These are phyloP conservation scores for Pterostichus niger DNA, from an alignment of 2,888 invertebrate genomes.

Conservation along the genomic window DNA sequence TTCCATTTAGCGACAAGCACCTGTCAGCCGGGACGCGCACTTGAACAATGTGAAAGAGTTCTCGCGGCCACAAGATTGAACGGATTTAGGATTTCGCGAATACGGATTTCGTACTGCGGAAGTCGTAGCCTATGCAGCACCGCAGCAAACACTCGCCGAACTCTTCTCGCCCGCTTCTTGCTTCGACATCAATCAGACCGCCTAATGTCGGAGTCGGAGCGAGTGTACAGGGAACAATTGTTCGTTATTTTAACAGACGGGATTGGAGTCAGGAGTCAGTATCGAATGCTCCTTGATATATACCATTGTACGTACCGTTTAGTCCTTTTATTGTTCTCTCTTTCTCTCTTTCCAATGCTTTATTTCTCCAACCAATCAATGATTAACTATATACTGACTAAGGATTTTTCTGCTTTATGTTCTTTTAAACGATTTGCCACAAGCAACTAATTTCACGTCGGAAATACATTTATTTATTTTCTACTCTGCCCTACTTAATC, in stretches of 20 bases:
- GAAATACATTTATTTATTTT: background rate
- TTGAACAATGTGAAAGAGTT: constrained; percentile 55
- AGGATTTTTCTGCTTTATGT: constrained; percentile 42
- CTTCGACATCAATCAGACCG: constrained; percentile 54
- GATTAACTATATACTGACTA: constrained; percentile 42
- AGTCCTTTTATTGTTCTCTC: constrained; percentile 46
- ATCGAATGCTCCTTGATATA: constrained; percentile 54
- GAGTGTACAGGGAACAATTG: constrained; percentile 32
- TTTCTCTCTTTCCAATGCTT: constrained; percentile 5
- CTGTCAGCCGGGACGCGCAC: constrained; percentile 50
- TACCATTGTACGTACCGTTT: constrained; percentile 24
- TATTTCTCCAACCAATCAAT: background rate
- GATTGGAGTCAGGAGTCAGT: constrained; percentile 40
- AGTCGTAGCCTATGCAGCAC: background rate
- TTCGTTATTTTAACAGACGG: constrained; percentile 46
- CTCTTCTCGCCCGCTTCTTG: constrained; percentile 1
- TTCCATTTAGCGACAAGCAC: constrained; percentile 61
- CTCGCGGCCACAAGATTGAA: constrained; percentile 42
- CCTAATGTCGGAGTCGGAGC: background rate
- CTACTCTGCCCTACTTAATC: no score
- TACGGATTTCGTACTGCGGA: constrained; percentile 25
- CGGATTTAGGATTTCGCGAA: constrained; percentile 30
- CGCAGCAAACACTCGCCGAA: constrained; percentile 15
- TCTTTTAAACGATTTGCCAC: constrained; percentile 27
- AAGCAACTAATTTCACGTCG: constrained; percentile 13